phyloP scores from a whole-genome alignment of 2,888 invertebrate genomes.

The Graphium colonna region DNA sequence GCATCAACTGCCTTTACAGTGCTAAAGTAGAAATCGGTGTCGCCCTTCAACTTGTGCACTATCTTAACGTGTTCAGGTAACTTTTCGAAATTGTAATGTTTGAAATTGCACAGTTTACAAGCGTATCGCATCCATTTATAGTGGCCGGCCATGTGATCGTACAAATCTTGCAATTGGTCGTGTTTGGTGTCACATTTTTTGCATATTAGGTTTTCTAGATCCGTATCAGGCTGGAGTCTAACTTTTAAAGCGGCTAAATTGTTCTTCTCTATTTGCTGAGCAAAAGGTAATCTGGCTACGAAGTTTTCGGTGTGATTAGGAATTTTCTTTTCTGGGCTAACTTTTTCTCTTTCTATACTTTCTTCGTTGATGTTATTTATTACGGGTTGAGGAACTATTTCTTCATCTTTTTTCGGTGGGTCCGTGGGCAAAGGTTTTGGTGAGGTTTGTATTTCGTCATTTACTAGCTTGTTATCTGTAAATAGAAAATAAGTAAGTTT shows the following conservation, averaged over 20 bases:
- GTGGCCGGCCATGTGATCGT: conserved; percentile 83
- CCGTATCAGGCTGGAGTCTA: conserved; percentile 59
- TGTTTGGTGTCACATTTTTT: conserved; percentile 75
- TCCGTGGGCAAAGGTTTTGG: conserved; percentile 6
- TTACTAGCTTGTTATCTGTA: conserved; percentile 15
- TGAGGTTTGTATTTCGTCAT: conserved; percentile 8
- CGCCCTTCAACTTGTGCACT: conserved; percentile 80
- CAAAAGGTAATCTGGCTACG: conserved; percentile 50
- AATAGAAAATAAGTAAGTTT: too few relatives aligned
- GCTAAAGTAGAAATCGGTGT: conserved; percentile 72
- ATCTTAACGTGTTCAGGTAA: conserved; percentile 83
- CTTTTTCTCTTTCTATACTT: conserved; percentile 18
- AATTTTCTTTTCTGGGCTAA: conserved; percentile 19
- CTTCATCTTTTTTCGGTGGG: conserved; percentile 6
- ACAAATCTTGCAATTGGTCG: conserved; percentile 70
- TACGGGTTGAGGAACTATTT: conserved; percentile 5
- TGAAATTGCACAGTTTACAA: conserved; percentile 86
- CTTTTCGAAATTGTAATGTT: conserved; percentile 83
- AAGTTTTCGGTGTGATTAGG: conserved; percentile 21
- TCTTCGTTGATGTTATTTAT: conserved; percentile 3
- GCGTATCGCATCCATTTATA: conserved; percentile 87
- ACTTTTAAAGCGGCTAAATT: conserved; percentile 60
- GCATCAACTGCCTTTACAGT: conserved; percentile 71
- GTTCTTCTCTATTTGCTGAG: conserved; percentile 59
- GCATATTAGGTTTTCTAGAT: conserved; percentile 65